Evolutionary conservation across 1,140 invertebrate genomes (phyloP).

Genomic region (Diploscapter pachys): DNA sequence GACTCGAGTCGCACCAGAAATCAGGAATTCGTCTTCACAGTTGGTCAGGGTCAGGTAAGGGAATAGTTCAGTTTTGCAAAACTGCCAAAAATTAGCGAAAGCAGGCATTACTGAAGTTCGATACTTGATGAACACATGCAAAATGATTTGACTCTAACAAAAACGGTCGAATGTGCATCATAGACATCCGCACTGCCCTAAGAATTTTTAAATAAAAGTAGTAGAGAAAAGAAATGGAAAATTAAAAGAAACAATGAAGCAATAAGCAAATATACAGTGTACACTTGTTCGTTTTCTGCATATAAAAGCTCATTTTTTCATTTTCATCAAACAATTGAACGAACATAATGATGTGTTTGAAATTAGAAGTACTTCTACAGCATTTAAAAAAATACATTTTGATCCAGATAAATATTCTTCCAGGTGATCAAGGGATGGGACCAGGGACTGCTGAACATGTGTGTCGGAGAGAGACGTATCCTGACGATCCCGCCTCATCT

Average conservation of each 20-base stretch:
- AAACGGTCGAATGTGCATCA: no score
- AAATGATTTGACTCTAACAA: not conserved
- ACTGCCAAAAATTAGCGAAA: not conserved
- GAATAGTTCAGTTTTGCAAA: conserved; percentile 46
- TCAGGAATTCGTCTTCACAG: conserved; percentile 73
- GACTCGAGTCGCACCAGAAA: conserved; percentile 73
- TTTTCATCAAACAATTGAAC: not conserved
- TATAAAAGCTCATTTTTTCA: no score
- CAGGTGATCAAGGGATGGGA: conserved; percentile 75
- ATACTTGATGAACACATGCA: not conserved
- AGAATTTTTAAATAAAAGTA: no score
- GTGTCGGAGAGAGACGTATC: conserved; percentile 73
- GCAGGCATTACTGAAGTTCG: not conserved
- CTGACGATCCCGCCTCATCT: conserved; percentile 79
- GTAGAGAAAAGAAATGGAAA: no score
- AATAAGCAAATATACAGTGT: no score
- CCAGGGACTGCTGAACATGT: conserved; percentile 72
- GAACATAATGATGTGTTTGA: not conserved
- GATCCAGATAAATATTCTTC: not conserved
- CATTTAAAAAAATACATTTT: not conserved
- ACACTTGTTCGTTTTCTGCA: no score
- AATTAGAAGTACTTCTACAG: not conserved
- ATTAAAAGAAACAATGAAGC: no score
- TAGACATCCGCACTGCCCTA: no score
- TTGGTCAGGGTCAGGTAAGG: conserved; percentile 73